These are phyloP conservation scores for Coregonus ussuriensis DNA, from an alignment of 2,797 vertebrate species.

Conservation along the genomic window DNA sequence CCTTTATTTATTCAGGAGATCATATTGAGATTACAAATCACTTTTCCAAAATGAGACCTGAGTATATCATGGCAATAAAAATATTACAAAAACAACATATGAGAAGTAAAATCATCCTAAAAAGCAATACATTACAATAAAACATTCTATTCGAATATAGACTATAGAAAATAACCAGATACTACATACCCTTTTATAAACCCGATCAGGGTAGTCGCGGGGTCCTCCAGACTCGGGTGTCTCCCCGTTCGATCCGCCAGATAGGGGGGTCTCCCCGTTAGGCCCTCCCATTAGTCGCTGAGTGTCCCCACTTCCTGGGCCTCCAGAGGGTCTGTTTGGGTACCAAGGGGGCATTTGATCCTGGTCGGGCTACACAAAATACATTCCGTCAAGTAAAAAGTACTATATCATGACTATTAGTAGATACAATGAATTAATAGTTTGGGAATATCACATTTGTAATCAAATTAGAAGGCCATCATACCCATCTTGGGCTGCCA, in stretches of 20 bases:
- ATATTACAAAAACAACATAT: too few species aligned
- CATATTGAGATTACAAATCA: background rate
- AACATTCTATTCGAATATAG: too few species aligned
- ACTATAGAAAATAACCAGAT: background rate
- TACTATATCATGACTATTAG: background rate
- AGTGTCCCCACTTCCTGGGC: conserved; percentile 7
- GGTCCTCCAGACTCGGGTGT: background rate
- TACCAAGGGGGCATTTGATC: conserved; percentile 3
- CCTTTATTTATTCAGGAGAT: too few species aligned
- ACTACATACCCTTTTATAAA: conserved; percentile 10
- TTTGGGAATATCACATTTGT: background rate
- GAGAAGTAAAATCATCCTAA: too few species aligned
- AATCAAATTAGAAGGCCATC: background rate
- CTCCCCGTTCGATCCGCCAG: too few species aligned
- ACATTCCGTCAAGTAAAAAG: background rate
- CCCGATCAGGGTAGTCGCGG: background rate
- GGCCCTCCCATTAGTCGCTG: background rate
- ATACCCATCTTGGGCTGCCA: conserved; percentile 23
- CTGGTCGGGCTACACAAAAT: conserved; percentile 9
- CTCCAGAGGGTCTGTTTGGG: background rate
- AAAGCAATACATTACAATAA: too few species aligned
- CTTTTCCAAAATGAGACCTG: background rate
- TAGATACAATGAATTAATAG: background rate
- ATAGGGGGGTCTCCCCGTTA: too few species aligned
- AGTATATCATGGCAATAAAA: background rate